Base-by-base conservation (phyloP, 2,888 invertebrate species). In the Caenorhabditis sp. region DNA sequence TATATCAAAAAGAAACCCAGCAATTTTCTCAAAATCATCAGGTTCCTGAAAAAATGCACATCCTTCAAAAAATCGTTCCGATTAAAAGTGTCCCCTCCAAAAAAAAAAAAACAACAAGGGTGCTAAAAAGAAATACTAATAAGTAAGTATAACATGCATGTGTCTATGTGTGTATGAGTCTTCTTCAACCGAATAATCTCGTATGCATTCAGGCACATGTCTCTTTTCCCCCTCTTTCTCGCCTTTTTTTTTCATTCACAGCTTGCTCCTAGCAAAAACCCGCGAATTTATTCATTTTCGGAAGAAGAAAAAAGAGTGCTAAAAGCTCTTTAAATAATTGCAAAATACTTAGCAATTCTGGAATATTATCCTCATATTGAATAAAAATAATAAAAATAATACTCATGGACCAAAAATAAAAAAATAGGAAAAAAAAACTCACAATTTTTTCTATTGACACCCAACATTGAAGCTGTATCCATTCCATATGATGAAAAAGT, bases 351-450 rank as follows among this genome's bases (percentile, higher is more conserved):
- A n/a, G n/a, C n/a, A n/a, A n/a, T n/a, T n/a, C n/a, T n/a, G n/a
- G n/a, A n/a, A n/a, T n/a, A n/a, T n/a, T n/a, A n/a, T n/a, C n/a
- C n/a, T n/a, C n/a, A n/a, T n/a, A n/a, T n/a, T n/a, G n/a, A n/a
- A n/a, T n/a, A n/a, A n/a, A n/a, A n/a, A n/a, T n/a, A n/a, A n/a
- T n/a, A n/a, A n/a, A n/a, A n/a, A n/a, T n/a, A n/a, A n/a, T n/a
- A n/a, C n/a, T n/a, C n/a, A n/a, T n/a, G n/a, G n/a, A n/a, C n/a
- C n/a, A 8, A 60, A 1, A 59, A 59, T 25, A 54, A 26, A 52
- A 53, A 27, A 59, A 21, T n/a, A n/a, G n/a, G n/a, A n/a, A n/a
- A 38, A n/a, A 38, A 49, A 66, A 60, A 49, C 66, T 21, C 26
- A 66, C 59, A 31, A 27, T 60, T 66, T 58, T 43, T 53, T 3